A percentile compares a stretch with the other conserved stretches of the same genome.
Evolutionary conservation across 2,797 vertebrate species (phyloP).

Genomic region (Thripadectes ignobilis): DNA sequence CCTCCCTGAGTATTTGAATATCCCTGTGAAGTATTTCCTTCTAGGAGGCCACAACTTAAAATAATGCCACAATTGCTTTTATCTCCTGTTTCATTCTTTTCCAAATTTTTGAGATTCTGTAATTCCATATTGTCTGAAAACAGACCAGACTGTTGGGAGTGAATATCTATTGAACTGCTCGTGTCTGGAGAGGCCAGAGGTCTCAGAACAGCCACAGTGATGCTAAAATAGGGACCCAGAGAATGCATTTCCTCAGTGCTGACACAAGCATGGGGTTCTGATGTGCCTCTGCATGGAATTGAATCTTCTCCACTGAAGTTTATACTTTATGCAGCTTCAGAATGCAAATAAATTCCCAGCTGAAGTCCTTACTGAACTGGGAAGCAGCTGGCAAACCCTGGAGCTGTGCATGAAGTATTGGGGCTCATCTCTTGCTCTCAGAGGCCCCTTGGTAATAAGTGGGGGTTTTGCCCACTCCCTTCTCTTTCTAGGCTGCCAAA

Average conservation of each 20-base stretch:
- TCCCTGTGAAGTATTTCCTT: background rate
- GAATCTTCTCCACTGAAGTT: background rate
- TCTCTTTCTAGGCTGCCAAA: slow-evolving; percentile 78
- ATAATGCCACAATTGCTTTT: background rate
- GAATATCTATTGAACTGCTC: slow-evolving; percentile 19
- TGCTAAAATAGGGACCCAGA: background rate
- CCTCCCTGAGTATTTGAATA: background rate
- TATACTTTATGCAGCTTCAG: background rate
- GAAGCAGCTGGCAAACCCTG: background rate
- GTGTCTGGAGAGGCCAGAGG: background rate
- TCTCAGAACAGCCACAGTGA: background rate
- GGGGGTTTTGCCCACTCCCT: background rate
- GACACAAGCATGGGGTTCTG: background rate
- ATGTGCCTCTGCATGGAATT: background rate
- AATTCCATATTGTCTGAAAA: background rate
- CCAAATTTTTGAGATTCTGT: background rate
- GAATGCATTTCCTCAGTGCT: background rate
- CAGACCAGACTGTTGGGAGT: slow-evolving; percentile 10
- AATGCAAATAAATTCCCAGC: background rate
- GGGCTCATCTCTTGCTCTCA: background rate
- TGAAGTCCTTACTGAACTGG: background rate
- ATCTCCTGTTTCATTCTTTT: background rate
- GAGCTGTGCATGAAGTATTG: slow-evolving; percentile 26
- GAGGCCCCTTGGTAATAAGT: background rate
- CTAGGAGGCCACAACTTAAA: background rate